Base-by-base conservation (phyloP, 2,888 invertebrate genomes). In the Asteroscopus sphinx region DNA sequence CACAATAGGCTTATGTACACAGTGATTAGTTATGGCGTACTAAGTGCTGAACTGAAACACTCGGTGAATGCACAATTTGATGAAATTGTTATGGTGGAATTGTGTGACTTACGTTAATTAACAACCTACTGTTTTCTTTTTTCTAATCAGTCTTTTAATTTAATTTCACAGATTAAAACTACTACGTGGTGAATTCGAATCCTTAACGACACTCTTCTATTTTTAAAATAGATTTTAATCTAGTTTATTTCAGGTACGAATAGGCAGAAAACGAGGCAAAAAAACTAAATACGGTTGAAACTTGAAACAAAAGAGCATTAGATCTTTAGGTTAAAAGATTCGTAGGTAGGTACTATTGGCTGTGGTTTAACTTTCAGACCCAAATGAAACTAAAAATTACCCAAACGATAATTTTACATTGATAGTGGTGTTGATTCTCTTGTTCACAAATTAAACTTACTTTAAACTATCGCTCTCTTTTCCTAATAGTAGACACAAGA, bases 1-100 rank as follows among this genome's bases (percentile, higher is more conserved):
- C 57, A 82, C 81, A 83, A 84, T 82, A 69, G 75, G 53, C 68
- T 67, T 73, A 76, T 74, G 75, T 70, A 78, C 33, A 63, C 58
- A 59, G 62, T 77, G 77, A 80, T 79, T 76, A 68, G 68, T 79
- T 67, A 65, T 55, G 63, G 54, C 68, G 74, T 69, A 76, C 73
- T 69, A 73, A 79, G 62, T 73, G 67, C 70, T 67, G 57, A 57
- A 72, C 73, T 68, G 67, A 62, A 56, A 59, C 44, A 47, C 52
- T 63, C 47, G 70, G 56, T 54, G 45, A 61, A 51, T 39, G 33
- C 13, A 11, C 25, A 16, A n/a, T 9, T 35, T 32, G 15, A 7
- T 36, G n/a, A n/a, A n/a, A n/a, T 21, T 54, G 1, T 28, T 45
- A 32, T 30, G 33, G n/a, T 28, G 16, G 21, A 46, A 51, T 16